A percentile compares a stretch with the other conserved stretches of the same genome.
phyloP scores from a whole-genome alignment of 2,113 vertebrate species.

The cattle (Bos taurus) region DNA sequence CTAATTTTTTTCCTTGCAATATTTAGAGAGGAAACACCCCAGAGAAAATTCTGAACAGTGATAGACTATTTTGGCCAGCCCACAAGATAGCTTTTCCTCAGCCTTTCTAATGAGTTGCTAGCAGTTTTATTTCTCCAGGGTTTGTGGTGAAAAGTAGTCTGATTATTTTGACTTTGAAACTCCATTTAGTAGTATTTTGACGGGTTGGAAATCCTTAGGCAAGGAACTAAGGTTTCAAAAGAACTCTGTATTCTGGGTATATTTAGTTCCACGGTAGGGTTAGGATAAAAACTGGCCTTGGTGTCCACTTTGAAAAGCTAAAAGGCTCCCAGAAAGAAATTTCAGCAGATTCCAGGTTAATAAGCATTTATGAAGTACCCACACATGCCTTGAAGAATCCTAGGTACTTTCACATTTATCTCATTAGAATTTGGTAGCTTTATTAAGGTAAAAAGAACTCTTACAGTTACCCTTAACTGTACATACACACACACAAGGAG shows the following conservation, averaged over 20 bases:
- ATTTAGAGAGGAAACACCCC: not conserved
- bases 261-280: not conserved
- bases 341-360: not conserved
- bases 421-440: not conserved
- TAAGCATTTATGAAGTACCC: not conserved
- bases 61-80: not conserved
- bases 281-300: not conserved
- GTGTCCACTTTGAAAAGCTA: not conserved
- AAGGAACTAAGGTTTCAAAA: not conserved
- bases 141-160: not conserved
- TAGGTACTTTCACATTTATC: not conserved
- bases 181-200: not conserved
- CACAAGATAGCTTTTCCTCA: not conserved
- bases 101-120: not conserved
- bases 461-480: not conserved
- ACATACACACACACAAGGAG: not conserved
- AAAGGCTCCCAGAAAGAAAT: not conserved
- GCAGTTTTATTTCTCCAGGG: conserved; percentile 12
- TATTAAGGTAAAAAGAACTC: not conserved
- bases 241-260: not conserved
- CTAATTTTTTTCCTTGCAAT: not conserved
- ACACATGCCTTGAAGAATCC: not conserved
- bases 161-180: not conserved
- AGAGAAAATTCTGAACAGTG: conserved; percentile 19
- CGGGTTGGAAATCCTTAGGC: not conserved